Base-by-base conservation (phyloP, 2,113 vertebrate genomes). In the Galemys pyrenaicus region DNA sequence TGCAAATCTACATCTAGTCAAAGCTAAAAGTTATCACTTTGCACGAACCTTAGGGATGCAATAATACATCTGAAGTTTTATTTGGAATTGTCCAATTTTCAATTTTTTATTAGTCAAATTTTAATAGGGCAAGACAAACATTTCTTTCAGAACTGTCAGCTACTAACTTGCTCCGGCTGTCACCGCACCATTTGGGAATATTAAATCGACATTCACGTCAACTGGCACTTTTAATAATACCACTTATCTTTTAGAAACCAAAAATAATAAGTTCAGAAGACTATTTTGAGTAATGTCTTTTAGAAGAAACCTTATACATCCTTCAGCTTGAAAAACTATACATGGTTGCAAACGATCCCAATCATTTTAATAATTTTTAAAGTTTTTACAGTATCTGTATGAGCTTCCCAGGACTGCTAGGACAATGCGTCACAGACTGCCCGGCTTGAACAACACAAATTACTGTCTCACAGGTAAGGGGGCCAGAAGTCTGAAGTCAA, bases 101-200 rank as follows among this genome's bases (percentile, higher is more conserved):
- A 74, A 78, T 22, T 58, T 77, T 73, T 54, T 67, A 85, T 87
- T 56, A 75, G 58, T 91, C 30, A 20, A 2, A 85, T 82, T 94
- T 86, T 83, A 95, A 92, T 82, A 85, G 30, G 30, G 22, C 41
- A 87, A 90, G 30, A 51, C 35, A 87, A 75, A 60, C 17, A 56
- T 64, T 85, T 86, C 82, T 82, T 93, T 94, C 83, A 95, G 56
- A 94, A 68, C 83, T 35, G 30, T 85, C 81, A 95, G 37, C 87
- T 90, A 35, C 78, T 62, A 62, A 82, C 37, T 58, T 87, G 15
- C 26, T 86, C 68, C 82, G 82, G 51, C 74, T 92, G 74, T 88
- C 58, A 85, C 56, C 0, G 0, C 4, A 28, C 73, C 58, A 91
- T 74, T 86, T 82, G 70, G 79, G 16, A 15, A 54, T 82, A 79